phyloP scores from a whole-genome alignment of 2,113 vertebrate genomes.

The Macroglossus sobrinus region DNA sequence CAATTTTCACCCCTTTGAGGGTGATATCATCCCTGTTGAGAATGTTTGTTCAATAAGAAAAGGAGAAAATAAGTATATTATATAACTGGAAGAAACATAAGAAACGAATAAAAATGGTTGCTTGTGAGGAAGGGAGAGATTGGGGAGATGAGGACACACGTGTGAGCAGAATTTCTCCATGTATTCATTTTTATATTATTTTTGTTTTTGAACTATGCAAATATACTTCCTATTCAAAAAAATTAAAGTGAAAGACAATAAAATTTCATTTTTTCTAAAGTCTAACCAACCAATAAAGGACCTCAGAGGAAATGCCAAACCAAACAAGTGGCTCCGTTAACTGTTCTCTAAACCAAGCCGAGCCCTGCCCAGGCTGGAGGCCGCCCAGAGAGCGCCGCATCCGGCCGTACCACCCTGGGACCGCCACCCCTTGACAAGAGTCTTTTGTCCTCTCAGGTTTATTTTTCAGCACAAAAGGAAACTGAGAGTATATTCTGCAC shows the following conservation, averaged over 20 bases:
- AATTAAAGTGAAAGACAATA: neutral
- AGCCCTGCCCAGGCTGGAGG: neutral
- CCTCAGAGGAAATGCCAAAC: neutral
- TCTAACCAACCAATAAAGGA: neutral
- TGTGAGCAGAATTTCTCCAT: neutral
- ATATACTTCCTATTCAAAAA: neutral
- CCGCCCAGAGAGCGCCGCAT: accelerated
- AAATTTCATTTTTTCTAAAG: neutral
- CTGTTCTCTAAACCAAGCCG: neutral
- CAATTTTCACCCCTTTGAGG: neutral
- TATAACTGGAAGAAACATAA: neutral
- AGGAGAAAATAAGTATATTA: neutral
- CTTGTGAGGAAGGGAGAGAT: neutral
- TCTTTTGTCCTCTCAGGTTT: neutral
- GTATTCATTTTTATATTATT: neutral
- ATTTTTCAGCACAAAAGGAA: neutral
- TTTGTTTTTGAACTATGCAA: neutral
- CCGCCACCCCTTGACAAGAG: neutral
- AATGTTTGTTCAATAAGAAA: neutral
- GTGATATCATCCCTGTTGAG: neutral
- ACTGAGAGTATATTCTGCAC: neutral
- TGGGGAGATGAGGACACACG: neutral
- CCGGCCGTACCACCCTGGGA: neutral
- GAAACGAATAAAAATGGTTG: neutral
- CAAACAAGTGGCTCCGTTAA: neutral